A percentile compares a stretch with the other conserved stretches of the same genome.
Conservation (phyloP, 2,113 vertebrate genomes). For the Nibea coibor region DNA sequence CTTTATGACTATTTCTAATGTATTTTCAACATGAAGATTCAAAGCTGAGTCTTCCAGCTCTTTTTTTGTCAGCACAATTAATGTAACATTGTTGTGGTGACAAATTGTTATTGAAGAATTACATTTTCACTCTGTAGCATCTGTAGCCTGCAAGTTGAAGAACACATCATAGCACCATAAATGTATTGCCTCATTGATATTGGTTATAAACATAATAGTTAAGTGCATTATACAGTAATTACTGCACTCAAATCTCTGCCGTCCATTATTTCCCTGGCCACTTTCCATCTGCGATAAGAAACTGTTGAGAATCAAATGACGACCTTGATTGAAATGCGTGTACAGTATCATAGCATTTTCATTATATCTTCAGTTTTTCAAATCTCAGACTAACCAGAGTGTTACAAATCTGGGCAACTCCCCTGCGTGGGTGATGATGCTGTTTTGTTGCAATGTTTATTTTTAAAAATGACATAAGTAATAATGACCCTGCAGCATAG, state of each 20-base stretch:
- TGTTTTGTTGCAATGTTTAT: neutral
- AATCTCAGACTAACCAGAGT: neutral
- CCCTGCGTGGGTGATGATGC: neutral
- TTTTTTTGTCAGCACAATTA: slow-evolving; percentile 7
- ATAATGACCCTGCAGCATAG: neutral
- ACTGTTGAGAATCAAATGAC: neutral
- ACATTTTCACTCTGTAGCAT: slow-evolving; percentile 11
- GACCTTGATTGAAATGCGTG: neutral
- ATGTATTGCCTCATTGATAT: slow-evolving; percentile 14
- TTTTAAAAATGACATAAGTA: neutral
- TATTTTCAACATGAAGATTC: slow-evolving; percentile 25
- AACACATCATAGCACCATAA: slow-evolving; percentile 7
- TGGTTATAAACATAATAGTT: slow-evolving; percentile 6
- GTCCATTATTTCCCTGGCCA: neutral
- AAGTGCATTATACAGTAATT: slow-evolving; percentile 15
- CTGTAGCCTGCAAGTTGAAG: slow-evolving; percentile 27
- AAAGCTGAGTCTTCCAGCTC: neutral
- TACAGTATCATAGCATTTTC: neutral
- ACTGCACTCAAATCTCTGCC: slow-evolving; percentile 4
- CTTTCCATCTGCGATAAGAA: neutral
- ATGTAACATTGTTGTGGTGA: slow-evolving; percentile 23
- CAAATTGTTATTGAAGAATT: slow-evolving; percentile 28
- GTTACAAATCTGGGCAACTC: neutral
- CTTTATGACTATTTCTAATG: neutral
- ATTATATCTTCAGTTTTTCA: neutral